A percentile compares a stretch with the other conserved stretches of the same genome.
phyloP scores from a whole-genome alignment of 2,888 invertebrate genomes.

The Argyresthia albistria region DNA sequence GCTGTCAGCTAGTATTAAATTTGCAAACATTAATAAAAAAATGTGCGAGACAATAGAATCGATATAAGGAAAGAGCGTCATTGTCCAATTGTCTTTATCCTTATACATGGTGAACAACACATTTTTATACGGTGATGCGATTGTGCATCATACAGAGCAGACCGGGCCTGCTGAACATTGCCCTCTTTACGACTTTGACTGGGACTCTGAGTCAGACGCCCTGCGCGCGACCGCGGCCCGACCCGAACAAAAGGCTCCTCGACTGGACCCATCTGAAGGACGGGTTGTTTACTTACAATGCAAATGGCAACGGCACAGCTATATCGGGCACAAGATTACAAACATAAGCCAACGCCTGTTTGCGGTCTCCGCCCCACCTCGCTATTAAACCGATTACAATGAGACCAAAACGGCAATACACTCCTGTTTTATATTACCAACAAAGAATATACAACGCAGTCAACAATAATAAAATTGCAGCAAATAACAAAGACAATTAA shows the following conservation, averaged over 20 bases:
- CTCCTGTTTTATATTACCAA: too few species aligned
- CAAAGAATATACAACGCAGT: too few species aligned
- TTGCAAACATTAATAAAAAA: constrained; percentile 52
- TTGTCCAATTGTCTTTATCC: background rate
- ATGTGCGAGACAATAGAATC: constrained; percentile 51
- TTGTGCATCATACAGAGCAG: constrained; percentile 43
- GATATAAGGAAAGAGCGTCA: constrained; percentile 40
- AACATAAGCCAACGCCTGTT: constrained; percentile 9
- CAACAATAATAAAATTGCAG: too few species aligned
- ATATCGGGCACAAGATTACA: constrained; percentile 26
- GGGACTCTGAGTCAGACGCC: constrained; percentile 61
- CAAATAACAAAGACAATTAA: too few species aligned
- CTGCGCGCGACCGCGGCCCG: constrained; percentile 44
- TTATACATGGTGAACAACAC: background rate
- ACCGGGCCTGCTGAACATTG: constrained; percentile 54
- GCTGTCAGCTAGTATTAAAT: constrained; percentile 25
- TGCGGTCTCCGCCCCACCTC: constrained; percentile 3
- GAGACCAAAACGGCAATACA: too few species aligned
- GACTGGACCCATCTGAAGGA: constrained; percentile 60
- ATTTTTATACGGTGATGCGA: constrained; percentile 39
- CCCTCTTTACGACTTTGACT: constrained; percentile 62
- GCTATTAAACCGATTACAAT: background rate
- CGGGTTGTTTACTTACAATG: constrained; percentile 38
- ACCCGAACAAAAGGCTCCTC: constrained; percentile 63
- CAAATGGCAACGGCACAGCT: constrained; percentile 20